phyloP scores from a whole-genome alignment of 53 echinoderm and acorn worm species.

The Paelopatides confundens region DNA sequence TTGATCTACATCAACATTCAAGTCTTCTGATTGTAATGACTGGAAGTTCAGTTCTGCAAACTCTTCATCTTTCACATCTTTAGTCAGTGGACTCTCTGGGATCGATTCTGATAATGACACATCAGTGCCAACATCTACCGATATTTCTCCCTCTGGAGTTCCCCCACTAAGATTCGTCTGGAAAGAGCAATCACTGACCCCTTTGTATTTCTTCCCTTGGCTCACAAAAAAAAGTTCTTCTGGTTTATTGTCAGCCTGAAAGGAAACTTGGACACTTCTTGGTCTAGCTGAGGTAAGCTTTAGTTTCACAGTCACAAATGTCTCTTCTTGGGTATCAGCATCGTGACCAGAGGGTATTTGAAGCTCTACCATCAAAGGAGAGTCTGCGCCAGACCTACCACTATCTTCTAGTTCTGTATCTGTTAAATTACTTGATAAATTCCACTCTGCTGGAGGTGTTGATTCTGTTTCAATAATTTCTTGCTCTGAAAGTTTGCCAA shows the following conservation, averaged over 20 bases:
- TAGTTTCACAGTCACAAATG: constrained; percentile 72
- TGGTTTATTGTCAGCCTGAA: constrained; percentile 61
- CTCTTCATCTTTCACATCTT: background rate
- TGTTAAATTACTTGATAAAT: background rate
- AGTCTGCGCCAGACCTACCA: constrained; percentile 6
- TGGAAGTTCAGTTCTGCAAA: background rate
- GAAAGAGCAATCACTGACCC: constrained; percentile 28
- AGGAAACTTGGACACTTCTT: constrained; percentile 76
- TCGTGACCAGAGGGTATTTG: constrained; percentile 56
- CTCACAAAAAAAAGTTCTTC: constrained; percentile 35
- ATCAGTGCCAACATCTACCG: constrained; percentile 46
- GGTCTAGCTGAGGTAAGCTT: constrained; percentile 78
- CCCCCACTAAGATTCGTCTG: background rate
- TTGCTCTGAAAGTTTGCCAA: background rate
- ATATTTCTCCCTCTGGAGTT: constrained; percentile 3
- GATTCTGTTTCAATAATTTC: background rate
- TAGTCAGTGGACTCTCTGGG: background rate
- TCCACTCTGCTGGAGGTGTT: background rate
- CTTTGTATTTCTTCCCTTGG: background rate
- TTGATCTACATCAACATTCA: too few species aligned
- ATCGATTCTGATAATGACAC: constrained; percentile 15
- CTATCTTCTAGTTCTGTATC: constrained; percentile 18
- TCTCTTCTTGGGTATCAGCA: constrained; percentile 47
- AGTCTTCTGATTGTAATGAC: background rate
- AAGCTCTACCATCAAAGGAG: constrained; percentile 70